Base-by-base conservation (phyloP, 2,797 vertebrate genomes). In the Thaleichthys pacificus region DNA sequence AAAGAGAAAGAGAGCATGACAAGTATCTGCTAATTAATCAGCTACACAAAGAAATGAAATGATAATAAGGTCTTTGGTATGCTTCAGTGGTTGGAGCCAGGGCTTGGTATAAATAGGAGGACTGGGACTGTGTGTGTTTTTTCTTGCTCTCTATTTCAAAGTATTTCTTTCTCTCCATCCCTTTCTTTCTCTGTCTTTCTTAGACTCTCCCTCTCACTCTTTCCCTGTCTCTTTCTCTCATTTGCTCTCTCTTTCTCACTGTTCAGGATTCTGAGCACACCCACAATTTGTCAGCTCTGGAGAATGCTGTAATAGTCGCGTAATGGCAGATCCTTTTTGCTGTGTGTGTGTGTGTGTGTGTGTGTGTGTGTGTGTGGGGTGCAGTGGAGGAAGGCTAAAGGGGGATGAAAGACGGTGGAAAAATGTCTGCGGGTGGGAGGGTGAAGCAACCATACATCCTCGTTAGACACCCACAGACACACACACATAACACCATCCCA, bases 361-460 rank as follows among this genome's bases (percentile, higher is more conserved):
- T 54, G 47, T 54, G 67, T 56, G 67, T n/a, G 70, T 58, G 38
- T 28, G 14, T 70, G 61, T 32, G 30, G 30, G 30, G 30, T 32
- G 30, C 30, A 32, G 26, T 83, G 80, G 73, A 74, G 76, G 71
- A 61, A 77, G 80, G 77, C 49, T 77, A 82, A 32, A 32, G 74
- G 77, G 77, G 83, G 82, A 79, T 89, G 89, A 91, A 84, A 87
- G 84, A 89, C 74, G 66, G 71, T 77, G 77, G 84, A 87, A 91
- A 91, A 90, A 91, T 89, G 83, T 88, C 80, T 82, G 84, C 79
- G 82, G 86, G 89, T 86, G 85, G 30, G 83, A 86, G 84, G 80
- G 77, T 78, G 87, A 85, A 91, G 86, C 85, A 86, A 84, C 75
- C 87, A 92, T 91, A 91, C 82, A 91, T 93, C 90, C 91, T 93